These are phyloP conservation scores for Heterotis niloticus DNA, from an alignment of 2,113 vertebrate genomes.

Conservation along the genomic window DNA sequence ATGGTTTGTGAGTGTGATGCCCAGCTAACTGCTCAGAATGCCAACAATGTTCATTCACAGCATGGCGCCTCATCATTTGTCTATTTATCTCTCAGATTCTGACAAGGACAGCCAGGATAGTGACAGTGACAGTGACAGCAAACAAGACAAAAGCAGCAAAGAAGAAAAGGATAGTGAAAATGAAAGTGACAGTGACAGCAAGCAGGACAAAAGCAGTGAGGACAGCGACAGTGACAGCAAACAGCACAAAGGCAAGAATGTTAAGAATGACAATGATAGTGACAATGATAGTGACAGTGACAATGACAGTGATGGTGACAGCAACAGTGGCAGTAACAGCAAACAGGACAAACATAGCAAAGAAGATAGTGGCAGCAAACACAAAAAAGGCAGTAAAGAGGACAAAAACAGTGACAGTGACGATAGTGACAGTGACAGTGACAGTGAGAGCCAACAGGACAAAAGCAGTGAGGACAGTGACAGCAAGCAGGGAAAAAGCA, in stretches of 20 bases:
- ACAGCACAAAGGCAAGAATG: neutral
- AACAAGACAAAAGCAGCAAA: constrained; percentile 1
- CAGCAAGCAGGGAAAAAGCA: neutral
- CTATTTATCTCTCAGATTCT: constrained; percentile 25
- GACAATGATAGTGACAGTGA: neutral
- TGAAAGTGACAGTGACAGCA: neutral
- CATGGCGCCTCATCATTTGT: neutral
- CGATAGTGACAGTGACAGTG: constrained; percentile 6
- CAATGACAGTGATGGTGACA: neutral
- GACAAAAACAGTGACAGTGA: constrained; percentile 5
- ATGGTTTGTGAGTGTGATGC: too few species aligned
- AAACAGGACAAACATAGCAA: constrained; percentile 5
- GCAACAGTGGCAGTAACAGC: neutral
- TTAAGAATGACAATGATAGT: neutral
- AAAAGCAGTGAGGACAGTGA: neutral
- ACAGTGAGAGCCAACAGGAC: neutral
- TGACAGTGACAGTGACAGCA: constrained; percentile 8
- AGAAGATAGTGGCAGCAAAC: constrained; percentile 13
- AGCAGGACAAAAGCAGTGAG: constrained; percentile 9
- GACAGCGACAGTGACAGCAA: neutral
- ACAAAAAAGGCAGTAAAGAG: constrained; percentile 2
- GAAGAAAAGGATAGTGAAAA: constrained; percentile 11
- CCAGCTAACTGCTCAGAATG: neutral
- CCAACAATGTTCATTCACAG: neutral
- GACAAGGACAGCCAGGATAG: constrained; percentile 26